Conservation (phyloP, 2,113 vertebrate genomes). For the Pantherophis guttatus region DNA sequence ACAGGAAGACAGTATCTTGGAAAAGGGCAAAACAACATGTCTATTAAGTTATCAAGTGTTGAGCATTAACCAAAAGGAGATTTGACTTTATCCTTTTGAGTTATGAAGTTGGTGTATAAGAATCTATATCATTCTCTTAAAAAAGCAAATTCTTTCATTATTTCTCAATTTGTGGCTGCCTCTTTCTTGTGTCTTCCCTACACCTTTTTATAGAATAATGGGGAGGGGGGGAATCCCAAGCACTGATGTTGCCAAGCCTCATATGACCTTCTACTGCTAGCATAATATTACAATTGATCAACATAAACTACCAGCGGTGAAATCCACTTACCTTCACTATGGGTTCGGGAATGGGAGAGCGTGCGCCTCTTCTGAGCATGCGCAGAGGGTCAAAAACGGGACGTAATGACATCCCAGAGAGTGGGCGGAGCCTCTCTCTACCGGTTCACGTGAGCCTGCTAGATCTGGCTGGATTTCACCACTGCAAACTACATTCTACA, state of each 20-base stretch:
- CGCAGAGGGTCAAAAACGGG: too few relatives aligned
- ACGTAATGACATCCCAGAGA: too few relatives aligned
- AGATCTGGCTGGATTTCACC: too few relatives aligned
- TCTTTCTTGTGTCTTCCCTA: background rate
- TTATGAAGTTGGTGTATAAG: background rate
- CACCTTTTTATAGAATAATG: background rate
- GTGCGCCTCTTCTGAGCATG: too few relatives aligned
- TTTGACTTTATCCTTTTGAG: background rate
- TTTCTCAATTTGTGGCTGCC: background rate
- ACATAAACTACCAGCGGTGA: background rate
- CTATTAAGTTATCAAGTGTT: background rate
- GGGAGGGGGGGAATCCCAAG: background rate
- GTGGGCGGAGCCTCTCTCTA: too few relatives aligned
- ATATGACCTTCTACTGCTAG: background rate
- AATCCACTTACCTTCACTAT: too few relatives aligned
- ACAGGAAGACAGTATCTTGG: background rate
- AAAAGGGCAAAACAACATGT: background rate
- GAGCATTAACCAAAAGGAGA: background rate
- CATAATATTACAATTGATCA: background rate
- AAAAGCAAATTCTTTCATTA: background rate
- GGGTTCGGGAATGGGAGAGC: too few relatives aligned
- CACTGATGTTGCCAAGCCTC: background rate
- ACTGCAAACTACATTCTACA: background rate
- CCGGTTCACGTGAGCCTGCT: too few relatives aligned
- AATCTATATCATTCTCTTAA: background rate